Conservation (phyloP, 2,888 invertebrate genomes). For the Stenodema calcarata region DNA sequence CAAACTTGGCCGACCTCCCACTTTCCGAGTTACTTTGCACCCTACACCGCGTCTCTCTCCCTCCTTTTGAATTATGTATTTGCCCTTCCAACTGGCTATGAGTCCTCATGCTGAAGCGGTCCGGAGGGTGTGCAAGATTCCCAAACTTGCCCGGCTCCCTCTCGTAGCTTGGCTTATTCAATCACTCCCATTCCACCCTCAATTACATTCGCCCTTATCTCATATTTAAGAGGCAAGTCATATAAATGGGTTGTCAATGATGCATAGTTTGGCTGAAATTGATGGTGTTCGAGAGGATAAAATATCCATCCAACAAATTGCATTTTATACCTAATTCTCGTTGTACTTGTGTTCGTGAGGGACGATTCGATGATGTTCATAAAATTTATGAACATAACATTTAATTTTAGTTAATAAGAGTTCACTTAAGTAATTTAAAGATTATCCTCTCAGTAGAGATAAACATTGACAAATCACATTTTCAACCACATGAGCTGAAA, state of each 20-base stretch:
- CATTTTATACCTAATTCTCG: too few species aligned
- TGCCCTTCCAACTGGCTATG: conserved; percentile 2
- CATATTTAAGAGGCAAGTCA: not conserved
- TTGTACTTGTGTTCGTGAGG: too few species aligned
- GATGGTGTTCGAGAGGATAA: not conserved
- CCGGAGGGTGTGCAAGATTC: not conserved
- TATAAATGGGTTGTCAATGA: not conserved
- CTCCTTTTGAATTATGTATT: not conserved
- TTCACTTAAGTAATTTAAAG: too few species aligned
- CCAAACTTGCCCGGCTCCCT: not conserved
- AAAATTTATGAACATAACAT: too few species aligned
- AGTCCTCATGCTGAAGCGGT: not conserved
- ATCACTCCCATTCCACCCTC: not conserved
- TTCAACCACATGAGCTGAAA: too few species aligned
- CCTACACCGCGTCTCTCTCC: not conserved
- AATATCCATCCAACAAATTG: too few species aligned
- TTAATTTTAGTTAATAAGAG: too few species aligned
- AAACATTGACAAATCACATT: too few species aligned
- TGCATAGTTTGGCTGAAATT: too few species aligned
- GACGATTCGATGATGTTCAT: too few species aligned
- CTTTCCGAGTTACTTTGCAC: not conserved
- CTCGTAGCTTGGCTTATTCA: not conserved
- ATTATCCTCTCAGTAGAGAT: too few species aligned
- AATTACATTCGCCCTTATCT: not conserved
- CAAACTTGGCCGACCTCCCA: not conserved